These are phyloP conservation scores for Latrodectus hesperus DNA, from an alignment of 2,888 invertebrate genomes.

Conservation along the genomic window DNA sequence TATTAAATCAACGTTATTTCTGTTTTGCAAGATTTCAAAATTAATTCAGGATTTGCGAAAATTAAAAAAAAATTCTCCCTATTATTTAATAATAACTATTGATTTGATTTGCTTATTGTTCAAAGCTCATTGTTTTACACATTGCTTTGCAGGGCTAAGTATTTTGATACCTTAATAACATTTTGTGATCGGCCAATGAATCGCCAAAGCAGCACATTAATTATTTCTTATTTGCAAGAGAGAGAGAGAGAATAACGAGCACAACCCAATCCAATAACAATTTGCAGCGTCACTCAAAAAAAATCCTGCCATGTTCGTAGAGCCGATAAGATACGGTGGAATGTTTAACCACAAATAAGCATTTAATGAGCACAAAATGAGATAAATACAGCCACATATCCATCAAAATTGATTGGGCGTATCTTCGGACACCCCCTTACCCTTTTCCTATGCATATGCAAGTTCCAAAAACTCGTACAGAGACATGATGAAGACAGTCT, in stretches of 20 bases:
- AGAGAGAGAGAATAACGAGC: conserved; percentile 14
- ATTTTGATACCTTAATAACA: not conserved
- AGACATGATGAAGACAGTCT: conserved; percentile 8
- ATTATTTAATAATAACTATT: too few relatives aligned
- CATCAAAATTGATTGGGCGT: conserved; percentile 36
- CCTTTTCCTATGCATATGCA: conserved; percentile 31
- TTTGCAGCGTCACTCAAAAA: not conserved
- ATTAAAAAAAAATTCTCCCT: too few relatives aligned
- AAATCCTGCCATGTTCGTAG: not conserved
- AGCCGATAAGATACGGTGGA: too few relatives aligned
- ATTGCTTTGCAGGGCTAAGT: too few relatives aligned
- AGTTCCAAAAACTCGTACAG: not conserved
- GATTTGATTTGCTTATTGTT: too few relatives aligned
- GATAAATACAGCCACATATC: conserved; percentile 9
- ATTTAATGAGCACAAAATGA: not conserved
- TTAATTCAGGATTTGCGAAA: not conserved
- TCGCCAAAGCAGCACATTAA: not conserved
- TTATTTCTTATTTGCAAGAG: not conserved
- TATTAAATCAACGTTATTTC: not conserved
- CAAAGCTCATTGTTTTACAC: too few relatives aligned
- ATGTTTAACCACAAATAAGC: not conserved
- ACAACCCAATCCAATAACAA: not conserved
- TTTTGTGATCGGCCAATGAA: not conserved
- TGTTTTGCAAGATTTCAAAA: not conserved
- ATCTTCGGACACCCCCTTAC: not conserved